Conservation (phyloP, 30 jellyfish, hydroid and myxozoan species). For the Cassiopea xamachana region DNA sequence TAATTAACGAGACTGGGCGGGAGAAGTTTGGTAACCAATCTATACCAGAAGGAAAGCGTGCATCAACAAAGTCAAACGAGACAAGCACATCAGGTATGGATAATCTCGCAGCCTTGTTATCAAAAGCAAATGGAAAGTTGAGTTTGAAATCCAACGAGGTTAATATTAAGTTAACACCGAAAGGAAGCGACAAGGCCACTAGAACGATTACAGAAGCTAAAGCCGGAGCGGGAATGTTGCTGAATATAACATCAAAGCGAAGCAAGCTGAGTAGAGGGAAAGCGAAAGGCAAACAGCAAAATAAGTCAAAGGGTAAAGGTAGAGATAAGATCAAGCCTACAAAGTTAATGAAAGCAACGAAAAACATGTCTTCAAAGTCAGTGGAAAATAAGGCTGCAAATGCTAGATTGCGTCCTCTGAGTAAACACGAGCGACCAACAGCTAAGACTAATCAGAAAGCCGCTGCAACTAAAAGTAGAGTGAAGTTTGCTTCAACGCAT, state of each 20-base stretch:
- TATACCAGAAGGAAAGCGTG: constrained; percentile 48
- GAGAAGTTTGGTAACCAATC: constrained; percentile 60
- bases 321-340: neutral
- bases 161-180: constrained; percentile 46
- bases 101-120: constrained; percentile 19
- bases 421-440: neutral
- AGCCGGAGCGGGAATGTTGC: constrained; percentile 22
- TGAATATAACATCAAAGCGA: constrained; percentile 27
- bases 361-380: neutral
- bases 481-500: constrained; percentile 19
- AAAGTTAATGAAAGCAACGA: neutral
- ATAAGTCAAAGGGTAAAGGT: neutral
- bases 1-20: constrained; percentile 62
- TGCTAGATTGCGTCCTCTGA: neutral
- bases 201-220: neutral
- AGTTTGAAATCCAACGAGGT: constrained; percentile 41
- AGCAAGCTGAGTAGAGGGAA: neutral
- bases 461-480: constrained; percentile 10
- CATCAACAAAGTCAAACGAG: constrained; percentile 4
- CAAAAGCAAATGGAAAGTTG: constrained; percentile 42
- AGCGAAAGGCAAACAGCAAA: neutral
- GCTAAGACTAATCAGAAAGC: neutral
- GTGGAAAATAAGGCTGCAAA: neutral
- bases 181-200: neutral
- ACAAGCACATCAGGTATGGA: constrained; percentile 10